phyloP scores from a whole-genome alignment of 2,888 invertebrate genomes.

The Podotricha telesiphe region DNA sequence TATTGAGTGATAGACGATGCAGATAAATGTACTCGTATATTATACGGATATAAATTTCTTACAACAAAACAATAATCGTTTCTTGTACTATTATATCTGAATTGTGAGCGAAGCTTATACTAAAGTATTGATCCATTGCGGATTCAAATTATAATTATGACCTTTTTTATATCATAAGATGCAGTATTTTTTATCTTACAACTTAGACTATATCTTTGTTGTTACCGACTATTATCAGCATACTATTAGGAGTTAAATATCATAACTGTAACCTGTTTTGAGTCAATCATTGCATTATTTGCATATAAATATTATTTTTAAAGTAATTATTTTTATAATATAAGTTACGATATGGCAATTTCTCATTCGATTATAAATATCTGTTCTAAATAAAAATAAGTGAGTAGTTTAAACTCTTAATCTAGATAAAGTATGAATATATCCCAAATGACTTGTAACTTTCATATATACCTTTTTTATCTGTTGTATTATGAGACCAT shows the following conservation, averaged over 20 bases:
- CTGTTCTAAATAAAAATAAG: neutral
- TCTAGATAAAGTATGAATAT: neutral
- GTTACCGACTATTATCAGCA: slow-evolving; percentile 47
- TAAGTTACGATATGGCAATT: neutral
- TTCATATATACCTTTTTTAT: too few relatives aligned
- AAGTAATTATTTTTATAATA: slow-evolving; percentile 20
- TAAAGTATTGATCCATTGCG: too few relatives aligned
- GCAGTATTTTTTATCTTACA: slow-evolving; percentile 19
- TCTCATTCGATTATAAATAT: neutral
- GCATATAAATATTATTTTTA: slow-evolving; percentile 40
- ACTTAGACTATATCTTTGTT: slow-evolving; percentile 40
- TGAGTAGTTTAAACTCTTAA: neutral
- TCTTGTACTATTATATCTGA: neutral
- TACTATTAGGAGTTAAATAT: slow-evolving; percentile 48
- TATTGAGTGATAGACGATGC: slow-evolving; percentile 41
- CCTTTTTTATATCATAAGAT: too few relatives aligned
- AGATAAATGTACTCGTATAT: neutral
- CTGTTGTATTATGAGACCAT: too few relatives aligned
- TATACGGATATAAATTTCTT: neutral
- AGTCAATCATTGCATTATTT: slow-evolving; percentile 37
- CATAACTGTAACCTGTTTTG: slow-evolving; percentile 44
- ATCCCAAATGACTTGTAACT: neutral
- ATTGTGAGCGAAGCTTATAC: neutral
- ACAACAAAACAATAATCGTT: neutral
- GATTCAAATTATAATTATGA: too few relatives aligned